Evolutionary conservation across 1,140 invertebrate genomes (phyloP).

Genomic region (Eumeta japonica): DNA sequence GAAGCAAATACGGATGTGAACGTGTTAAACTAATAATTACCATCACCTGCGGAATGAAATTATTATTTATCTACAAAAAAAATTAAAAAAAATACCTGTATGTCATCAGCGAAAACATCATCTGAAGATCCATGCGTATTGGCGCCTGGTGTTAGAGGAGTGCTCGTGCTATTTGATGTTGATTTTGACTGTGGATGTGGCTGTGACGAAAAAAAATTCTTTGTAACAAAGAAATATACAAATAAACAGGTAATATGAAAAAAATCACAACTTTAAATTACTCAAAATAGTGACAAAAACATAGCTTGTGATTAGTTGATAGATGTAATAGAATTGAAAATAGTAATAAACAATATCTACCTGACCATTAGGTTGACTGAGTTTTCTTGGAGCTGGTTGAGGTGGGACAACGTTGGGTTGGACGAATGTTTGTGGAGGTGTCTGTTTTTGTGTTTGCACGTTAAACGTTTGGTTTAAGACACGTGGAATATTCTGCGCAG

Average conservation of each 20-base stretch:
- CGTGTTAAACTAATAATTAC: constrained; percentile 43
- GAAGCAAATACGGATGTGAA: constrained; percentile 50
- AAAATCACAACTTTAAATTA: no score
- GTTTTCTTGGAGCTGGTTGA: constrained; percentile 49
- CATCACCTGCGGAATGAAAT: constrained; percentile 30
- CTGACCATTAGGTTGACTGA: constrained; percentile 46
- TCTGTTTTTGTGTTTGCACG: constrained; percentile 11
- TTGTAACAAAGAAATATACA: neutral
- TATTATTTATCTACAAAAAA: constrained; percentile 5
- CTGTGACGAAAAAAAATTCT: constrained; percentile 30
- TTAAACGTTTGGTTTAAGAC: constrained; percentile 24
- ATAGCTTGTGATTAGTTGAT: no score
- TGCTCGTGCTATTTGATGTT: constrained; percentile 48
- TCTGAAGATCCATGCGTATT: constrained; percentile 48
- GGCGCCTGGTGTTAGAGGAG: constrained; percentile 40
- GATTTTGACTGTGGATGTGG: constrained; percentile 31
- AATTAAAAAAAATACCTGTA: constrained; percentile 32
- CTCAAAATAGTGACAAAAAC: no score
- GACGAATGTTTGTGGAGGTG: constrained; percentile 10
- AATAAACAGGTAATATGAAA: neutral
- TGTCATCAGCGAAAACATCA: constrained; percentile 52
- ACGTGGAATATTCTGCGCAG: neutral
- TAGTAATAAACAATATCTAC: constrained; percentile 26
- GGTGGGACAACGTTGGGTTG: constrained; percentile 27
- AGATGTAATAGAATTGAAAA: no score